phyloP scores from a whole-genome alignment of 2,888 invertebrate species.

The Scaptomyza tumidula region DNA sequence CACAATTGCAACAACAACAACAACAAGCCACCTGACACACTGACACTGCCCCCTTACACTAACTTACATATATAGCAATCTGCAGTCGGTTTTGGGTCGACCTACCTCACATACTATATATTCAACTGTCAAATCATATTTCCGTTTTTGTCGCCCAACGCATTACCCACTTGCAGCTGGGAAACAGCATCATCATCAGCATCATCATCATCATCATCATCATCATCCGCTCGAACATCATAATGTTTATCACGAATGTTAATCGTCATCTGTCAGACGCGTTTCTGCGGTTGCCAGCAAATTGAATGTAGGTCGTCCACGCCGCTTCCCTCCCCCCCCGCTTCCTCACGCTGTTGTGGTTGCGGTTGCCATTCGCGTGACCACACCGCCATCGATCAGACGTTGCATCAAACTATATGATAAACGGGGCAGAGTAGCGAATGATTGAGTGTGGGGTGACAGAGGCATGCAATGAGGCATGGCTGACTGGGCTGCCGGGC shows the following conservation, averaged over 20 bases:
- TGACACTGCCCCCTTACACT: conserved; percentile 49
- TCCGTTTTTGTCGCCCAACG: conserved; percentile 63
- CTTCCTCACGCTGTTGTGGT: conserved; percentile 33
- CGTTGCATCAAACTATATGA: conserved; percentile 14
- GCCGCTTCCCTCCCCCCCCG: neutral
- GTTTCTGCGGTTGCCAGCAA: conserved; percentile 73
- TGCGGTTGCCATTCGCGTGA: conserved; percentile 72
- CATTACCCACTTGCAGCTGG: conserved; percentile 28
- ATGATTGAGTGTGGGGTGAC: neutral
- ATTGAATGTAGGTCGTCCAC: conserved; percentile 75
- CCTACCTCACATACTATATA: conserved; percentile 31
- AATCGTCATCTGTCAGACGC: conserved; percentile 78
- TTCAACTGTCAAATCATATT: conserved; percentile 67
- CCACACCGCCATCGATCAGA: conserved; percentile 75
- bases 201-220: conserved; percentile 25
- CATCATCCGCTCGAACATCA: conserved; percentile 29
- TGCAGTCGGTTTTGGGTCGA: conserved; percentile 7
- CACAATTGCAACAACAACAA: conserved; percentile 33
- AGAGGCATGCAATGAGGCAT: conserved; percentile 7
- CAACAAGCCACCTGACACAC: conserved; percentile 48
- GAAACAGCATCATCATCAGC: conserved; percentile 19
- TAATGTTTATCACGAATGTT: conserved; percentile 40
- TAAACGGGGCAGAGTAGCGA: neutral
- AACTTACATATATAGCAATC: conserved; percentile 5
- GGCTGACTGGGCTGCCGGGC: too few relatives aligned